Conservation (phyloP, 2,113 vertebrate genomes). For the Chaetodon trifascialis region DNA sequence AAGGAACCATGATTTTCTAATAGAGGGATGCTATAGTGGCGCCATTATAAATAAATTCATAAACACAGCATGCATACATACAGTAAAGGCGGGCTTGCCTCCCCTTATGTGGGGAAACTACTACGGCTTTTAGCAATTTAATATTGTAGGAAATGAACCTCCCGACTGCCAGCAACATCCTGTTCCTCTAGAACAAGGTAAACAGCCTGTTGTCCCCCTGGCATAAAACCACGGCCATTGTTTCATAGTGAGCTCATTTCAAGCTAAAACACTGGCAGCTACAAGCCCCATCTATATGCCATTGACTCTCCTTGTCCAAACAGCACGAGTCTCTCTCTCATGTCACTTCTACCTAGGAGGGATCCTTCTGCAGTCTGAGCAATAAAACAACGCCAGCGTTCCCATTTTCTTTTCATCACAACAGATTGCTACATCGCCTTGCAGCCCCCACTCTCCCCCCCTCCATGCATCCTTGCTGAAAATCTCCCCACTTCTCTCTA, state of each 20-base stretch:
- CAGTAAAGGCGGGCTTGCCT: conserved; percentile 30
- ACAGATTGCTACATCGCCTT: conserved; percentile 58
- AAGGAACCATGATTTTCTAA: conserved; percentile 44
- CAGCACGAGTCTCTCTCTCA: conserved; percentile 28
- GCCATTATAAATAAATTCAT: conserved; percentile 56
- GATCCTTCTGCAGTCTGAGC: conserved; percentile 46
- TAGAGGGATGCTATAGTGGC: conserved; percentile 28
- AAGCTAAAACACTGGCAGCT: conserved; percentile 55
- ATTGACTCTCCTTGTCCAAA: conserved; percentile 52
- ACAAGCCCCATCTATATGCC: conserved; percentile 42
- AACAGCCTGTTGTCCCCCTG: conserved; percentile 67
- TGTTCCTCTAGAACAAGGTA: conserved; percentile 64
- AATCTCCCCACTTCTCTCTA: conserved; percentile 46
- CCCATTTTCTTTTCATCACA: conserved; percentile 62
- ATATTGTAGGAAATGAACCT: conserved; percentile 65
- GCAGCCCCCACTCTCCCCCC: conserved; percentile 29
- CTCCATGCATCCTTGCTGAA: conserved; percentile 46
- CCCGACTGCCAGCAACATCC: conserved; percentile 54
- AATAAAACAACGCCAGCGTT: conserved; percentile 51
- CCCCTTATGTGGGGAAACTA: conserved; percentile 31
- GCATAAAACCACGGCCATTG: conserved; percentile 52
- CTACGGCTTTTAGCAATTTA: conserved; percentile 59
- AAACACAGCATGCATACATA: conserved; percentile 33
- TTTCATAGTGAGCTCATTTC: conserved; percentile 60
- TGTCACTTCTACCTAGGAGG: conserved; percentile 48